These are phyloP conservation scores for Petrocephalus schoutedeni DNA, from an alignment of 2,797 vertebrate genomes.

Conservation along the genomic window DNA sequence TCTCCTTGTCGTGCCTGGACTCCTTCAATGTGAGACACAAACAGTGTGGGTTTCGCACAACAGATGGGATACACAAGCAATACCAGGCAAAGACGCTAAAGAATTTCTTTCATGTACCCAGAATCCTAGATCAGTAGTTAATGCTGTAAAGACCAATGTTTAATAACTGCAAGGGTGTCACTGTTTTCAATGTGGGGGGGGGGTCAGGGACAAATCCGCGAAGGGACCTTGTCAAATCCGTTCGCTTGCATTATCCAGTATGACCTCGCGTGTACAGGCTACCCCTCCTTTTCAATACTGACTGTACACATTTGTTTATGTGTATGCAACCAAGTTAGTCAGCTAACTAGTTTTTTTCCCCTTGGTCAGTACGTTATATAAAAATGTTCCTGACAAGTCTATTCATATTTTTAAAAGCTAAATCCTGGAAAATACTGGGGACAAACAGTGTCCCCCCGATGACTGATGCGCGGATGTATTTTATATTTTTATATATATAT, in stretches of 20 bases:
- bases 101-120: neutral
- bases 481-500: neutral
- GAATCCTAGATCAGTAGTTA: neutral
- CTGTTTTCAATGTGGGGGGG: neutral
- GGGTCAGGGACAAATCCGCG: neutral
- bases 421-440: neutral
- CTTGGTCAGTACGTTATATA: neutral
- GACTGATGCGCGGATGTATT: too few relatives aligned
- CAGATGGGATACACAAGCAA: neutral
- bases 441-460: neutral
- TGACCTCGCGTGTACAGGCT: neutral
- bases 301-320: neutral
- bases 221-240: neutral
- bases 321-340: neutral
- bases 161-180: neutral
- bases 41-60: neutral
- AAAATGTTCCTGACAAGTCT: neutral
- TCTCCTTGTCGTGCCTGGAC: constrained; percentile 83
- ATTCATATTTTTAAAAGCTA: neutral
- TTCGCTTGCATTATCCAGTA: neutral
- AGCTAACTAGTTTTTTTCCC: neutral
- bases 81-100: neutral
- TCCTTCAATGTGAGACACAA: constrained; percentile 56
- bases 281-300: neutral
- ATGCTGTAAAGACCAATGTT: neutral